Evolutionary conservation across 2,113 vertebrate genomes (phyloP), one percentile per base, ranked within the genome.

Genomic region (Scalopus aquaticus): DNA sequence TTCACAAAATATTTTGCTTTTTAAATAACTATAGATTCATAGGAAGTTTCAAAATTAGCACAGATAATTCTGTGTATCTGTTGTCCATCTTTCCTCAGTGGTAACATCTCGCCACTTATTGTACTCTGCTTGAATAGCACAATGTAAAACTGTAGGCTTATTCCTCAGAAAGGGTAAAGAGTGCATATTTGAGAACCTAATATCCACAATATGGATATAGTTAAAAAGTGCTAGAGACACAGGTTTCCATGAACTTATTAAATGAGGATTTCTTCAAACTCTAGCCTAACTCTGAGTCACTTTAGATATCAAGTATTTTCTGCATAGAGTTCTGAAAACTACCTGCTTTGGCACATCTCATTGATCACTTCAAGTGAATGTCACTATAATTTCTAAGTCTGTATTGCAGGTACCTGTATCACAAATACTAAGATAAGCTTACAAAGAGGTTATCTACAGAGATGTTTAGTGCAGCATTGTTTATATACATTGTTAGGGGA

Each of bases 231-330:
- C 13, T 73, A 19, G 51, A 58, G 20, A 83, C 15, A 19, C 58
- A 87, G 35, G 8, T 56, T 88, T 93, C 32, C 6, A 1, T 79
- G 32, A 56, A 88, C 80, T 73, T 90, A 54, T 20, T 22, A 8
- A 26, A 51, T 46, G 35, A 96, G n/a, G 12, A 80, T 56, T 79
- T 96, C 51, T 95, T 93, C 32, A 70, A 44, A 88, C 6, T 82
- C n/a, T 54, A 78, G 54, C 42, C 56, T 42, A 73, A 39, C 73
- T 73, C 8, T 76, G 51, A 88, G 9, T 93, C 35, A 88, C 70
- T 87, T 83, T 64, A 67, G 73, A 58, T 54, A 56, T 80, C 49
- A 91, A n/a, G 74, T 32, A 62, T 88, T 16, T 60, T 91, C n/a
- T 51, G 30, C 16, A 39, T 72, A 42, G 17, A 67, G 46, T 17